Conservation (phyloP, 2,797 vertebrate genomes). For the Chloroceryle amazona region DNA sequence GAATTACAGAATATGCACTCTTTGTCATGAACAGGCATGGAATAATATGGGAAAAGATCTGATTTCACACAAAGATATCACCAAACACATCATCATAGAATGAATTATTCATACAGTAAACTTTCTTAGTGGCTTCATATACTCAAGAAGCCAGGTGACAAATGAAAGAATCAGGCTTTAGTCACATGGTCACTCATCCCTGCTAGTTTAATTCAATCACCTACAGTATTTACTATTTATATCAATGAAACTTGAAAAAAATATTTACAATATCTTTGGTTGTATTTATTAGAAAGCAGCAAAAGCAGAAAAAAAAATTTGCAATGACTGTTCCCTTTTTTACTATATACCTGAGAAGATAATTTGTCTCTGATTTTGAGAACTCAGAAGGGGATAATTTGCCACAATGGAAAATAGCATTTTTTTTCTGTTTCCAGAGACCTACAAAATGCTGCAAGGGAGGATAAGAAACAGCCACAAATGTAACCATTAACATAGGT, state of each 20-base stretch:
- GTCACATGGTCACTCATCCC: background rate
- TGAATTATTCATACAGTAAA: background rate
- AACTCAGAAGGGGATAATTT: background rate
- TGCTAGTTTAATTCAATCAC: background rate
- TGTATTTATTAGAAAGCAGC: background rate
- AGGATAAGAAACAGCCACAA: background rate
- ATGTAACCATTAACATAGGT: background rate
- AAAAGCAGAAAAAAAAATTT: background rate
- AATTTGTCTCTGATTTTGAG: background rate
- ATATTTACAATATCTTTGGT: background rate
- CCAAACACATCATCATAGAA: background rate
- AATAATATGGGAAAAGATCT: background rate
- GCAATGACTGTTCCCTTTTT: background rate
- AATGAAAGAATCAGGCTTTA: background rate
- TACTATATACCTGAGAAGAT: background rate
- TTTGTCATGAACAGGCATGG: background rate
- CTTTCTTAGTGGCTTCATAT: background rate
- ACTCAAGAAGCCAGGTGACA: background rate
- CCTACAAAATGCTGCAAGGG: background rate
- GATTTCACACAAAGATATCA: background rate
- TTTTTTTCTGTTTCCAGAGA: background rate
- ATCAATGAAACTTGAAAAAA: background rate
- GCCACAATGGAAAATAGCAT: background rate
- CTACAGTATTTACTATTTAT: background rate
- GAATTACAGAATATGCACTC: background rate